Evolutionary conservation across 2,888 invertebrate genomes (phyloP).

Genomic region (Heliconius sara): DNA sequence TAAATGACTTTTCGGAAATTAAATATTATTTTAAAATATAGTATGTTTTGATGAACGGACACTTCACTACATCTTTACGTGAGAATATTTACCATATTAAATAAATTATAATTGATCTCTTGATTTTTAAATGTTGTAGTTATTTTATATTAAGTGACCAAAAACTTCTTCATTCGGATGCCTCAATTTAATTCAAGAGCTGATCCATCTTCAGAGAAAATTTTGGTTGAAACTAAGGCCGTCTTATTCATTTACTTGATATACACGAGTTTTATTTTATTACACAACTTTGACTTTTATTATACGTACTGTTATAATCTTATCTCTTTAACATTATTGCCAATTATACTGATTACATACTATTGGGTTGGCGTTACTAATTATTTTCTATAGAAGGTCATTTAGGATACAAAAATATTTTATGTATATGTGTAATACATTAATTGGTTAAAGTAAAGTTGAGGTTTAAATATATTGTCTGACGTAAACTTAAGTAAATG

Average conservation of each 20-base stretch:
- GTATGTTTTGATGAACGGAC: background rate
- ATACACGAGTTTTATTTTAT: background rate
- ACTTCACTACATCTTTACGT: background rate
- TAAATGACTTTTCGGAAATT: background rate
- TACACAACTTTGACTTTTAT: background rate
- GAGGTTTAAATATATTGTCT: no score
- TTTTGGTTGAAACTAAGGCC: background rate
- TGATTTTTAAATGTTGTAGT: background rate
- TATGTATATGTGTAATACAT: no score
- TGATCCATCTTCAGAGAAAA: conserved; percentile 1
- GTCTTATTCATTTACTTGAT: conserved; percentile 6
- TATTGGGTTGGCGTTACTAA: background rate
- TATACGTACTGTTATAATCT: background rate
- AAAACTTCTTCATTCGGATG: background rate
- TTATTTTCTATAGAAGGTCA: background rate
- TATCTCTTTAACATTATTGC: conserved; percentile 6
- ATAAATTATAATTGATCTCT: background rate
- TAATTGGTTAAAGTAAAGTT: no score
- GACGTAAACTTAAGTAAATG: no score
- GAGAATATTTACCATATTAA: background rate
- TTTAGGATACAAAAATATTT: background rate
- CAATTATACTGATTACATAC: conserved; percentile 1
- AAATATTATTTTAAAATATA: conserved; percentile 6
- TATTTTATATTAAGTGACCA: background rate
- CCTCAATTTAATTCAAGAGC: conserved; percentile 8